A percentile compares a stretch with the other conserved stretches of the same genome.
Conservation (phyloP, 2,797 vertebrate genomes). For the Peromyscus nudipes region DNA sequence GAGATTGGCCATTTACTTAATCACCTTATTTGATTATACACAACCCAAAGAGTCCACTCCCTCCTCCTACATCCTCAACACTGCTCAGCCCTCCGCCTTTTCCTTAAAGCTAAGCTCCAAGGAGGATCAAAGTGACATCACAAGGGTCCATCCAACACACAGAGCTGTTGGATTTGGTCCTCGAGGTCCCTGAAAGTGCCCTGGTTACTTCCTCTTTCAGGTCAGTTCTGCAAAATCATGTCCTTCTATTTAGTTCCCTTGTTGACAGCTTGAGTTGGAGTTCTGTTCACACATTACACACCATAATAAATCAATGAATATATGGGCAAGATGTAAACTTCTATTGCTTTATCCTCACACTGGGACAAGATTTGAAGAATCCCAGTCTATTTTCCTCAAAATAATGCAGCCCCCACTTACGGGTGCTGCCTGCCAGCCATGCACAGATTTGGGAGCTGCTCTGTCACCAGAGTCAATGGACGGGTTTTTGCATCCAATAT, state of each 20-base stretch:
- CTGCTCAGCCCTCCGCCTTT: not conserved
- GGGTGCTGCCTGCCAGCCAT: not conserved
- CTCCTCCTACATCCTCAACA: not conserved
- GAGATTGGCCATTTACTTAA: not conserved
- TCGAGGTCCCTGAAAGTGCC: not conserved
- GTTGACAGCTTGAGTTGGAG: not conserved
- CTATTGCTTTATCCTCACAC: not conserved
- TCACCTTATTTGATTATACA: not conserved
- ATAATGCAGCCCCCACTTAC: not conserved
- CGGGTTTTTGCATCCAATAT: not conserved
- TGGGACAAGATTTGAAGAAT: not conserved
- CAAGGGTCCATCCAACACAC: not conserved
- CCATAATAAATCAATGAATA: not conserved
- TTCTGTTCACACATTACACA: not conserved
- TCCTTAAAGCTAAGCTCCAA: not conserved
- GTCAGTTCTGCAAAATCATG: not conserved
- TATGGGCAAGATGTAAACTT: not conserved
- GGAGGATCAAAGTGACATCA: not conserved
- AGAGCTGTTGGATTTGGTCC: not conserved
- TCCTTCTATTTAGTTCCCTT: not conserved
- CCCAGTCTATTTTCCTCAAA: conserved; percentile 25
- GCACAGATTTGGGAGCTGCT: not conserved
- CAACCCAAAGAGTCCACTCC: not conserved
- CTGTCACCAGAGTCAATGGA: not conserved
- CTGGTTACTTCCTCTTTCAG: not conserved